Evolutionary conservation across 2,888 invertebrate genomes (phyloP).

Genomic region (Steinernema carpocapsae): DNA sequence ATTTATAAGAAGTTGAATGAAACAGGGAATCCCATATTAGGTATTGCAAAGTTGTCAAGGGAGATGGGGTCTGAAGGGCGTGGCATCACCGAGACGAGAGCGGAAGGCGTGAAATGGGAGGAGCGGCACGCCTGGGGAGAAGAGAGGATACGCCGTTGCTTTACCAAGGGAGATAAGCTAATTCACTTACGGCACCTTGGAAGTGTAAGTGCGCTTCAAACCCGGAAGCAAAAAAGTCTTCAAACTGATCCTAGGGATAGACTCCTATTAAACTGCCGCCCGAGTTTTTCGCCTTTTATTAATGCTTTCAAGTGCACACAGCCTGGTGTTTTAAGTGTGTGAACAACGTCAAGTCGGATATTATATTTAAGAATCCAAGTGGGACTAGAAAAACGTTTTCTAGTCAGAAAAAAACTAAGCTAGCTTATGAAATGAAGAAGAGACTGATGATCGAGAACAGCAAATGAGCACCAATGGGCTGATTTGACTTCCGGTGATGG

Average conservation of each 20-base stretch:
- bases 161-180: too few species aligned
- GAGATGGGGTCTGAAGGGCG: constrained; percentile 22
- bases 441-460: constrained; percentile 20
- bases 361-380: too few species aligned
- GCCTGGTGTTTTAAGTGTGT: too few species aligned
- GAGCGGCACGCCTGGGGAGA: not conserved
- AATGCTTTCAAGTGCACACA: too few species aligned
- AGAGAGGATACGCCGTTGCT: not conserved
- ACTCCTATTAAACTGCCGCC: not conserved
- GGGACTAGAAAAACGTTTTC: too few species aligned
- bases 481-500: constrained; percentile 25
- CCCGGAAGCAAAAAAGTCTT: constrained; percentile 15
- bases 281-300: too few species aligned
- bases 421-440: too few species aligned
- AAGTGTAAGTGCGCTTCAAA: constrained; percentile 22
- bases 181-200: too few species aligned
- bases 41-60: constrained; percentile 35
- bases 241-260: not conserved
- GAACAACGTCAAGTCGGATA: too few species aligned
- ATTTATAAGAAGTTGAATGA: constrained; percentile 35
- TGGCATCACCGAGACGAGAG: not conserved
- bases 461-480: constrained; percentile 18
- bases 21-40: constrained; percentile 31
- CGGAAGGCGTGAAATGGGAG: constrained; percentile 32
- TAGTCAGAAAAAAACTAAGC: too few species aligned